These are phyloP conservation scores for Limnephilus marmoratus DNA, from an alignment of 2,888 invertebrate species.

Conservation along the genomic window DNA sequence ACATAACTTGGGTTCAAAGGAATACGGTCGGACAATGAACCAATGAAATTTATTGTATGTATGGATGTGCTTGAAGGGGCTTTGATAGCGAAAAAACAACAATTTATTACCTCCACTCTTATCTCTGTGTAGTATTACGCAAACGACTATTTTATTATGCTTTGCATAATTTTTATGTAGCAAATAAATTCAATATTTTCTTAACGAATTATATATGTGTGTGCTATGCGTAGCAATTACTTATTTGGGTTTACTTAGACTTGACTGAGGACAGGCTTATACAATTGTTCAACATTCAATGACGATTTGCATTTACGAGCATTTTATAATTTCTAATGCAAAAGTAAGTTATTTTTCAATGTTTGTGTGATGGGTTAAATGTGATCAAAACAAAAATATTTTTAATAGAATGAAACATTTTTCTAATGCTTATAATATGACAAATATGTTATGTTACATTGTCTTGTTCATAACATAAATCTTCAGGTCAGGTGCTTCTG, in stretches of 20 bases:
- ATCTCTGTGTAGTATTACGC: neutral
- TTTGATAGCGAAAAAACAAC: neutral
- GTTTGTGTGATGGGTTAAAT: too few relatives aligned
- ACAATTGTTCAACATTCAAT: too few relatives aligned
- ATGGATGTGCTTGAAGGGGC: neutral
- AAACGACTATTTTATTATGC: neutral
- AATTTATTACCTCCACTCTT: neutral
- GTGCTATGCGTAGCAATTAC: neutral
- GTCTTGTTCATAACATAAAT: too few relatives aligned
- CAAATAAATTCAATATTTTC: neutral
- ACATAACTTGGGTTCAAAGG: neutral
- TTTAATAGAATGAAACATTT: too few relatives aligned
- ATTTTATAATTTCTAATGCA: too few relatives aligned
- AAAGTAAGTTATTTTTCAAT: too few relatives aligned
- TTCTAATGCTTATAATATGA: too few relatives aligned
- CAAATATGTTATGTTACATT: too few relatives aligned
- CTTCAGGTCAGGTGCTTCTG: too few relatives aligned
- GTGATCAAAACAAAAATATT: too few relatives aligned
- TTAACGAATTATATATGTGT: neutral
- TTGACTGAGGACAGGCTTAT: neutral
- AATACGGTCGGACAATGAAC: neutral
- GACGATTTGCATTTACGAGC: too few relatives aligned
- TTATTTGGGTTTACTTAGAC: neutral
- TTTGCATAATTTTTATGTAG: neutral
- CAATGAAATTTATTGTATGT: neutral